phyloP scores from a whole-genome alignment of 2,797 vertebrate species.

The Pristis pectinata region DNA sequence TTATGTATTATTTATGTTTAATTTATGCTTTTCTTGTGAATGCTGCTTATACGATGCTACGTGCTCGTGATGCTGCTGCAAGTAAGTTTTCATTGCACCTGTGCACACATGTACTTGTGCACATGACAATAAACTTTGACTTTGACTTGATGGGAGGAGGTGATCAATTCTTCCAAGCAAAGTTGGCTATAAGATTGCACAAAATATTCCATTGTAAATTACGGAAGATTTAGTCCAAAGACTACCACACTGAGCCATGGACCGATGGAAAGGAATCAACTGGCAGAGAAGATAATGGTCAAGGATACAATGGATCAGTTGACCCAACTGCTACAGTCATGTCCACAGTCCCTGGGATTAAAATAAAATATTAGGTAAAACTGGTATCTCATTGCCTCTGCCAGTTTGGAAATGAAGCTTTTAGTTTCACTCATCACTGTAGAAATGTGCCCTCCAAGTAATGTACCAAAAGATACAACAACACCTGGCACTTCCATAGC shows the following conservation, averaged over 20 bases:
- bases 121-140: too few species aligned
- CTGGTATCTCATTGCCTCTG: background rate
- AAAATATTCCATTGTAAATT: too few species aligned
- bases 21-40: too few species aligned
- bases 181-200: too few species aligned
- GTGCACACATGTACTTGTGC: too few species aligned
- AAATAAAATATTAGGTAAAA: background rate
- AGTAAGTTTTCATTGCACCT: too few species aligned
- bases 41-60: too few species aligned
- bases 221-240: background rate
- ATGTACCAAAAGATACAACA: background rate
- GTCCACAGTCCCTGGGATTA: background rate
- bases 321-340: background rate
- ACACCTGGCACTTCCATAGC: background rate
- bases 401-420: too few species aligned
- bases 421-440: background rate
- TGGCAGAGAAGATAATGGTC: background rate
- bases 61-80: too few species aligned
- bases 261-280: background rate
- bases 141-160: too few species aligned
- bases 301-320: background rate
- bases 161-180: too few species aligned
- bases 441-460: background rate
- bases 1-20: too few species aligned
- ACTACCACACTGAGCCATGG: background rate